Conservation (phyloP, 1,140 invertebrate genomes). For the Gryon sp. region DNA sequence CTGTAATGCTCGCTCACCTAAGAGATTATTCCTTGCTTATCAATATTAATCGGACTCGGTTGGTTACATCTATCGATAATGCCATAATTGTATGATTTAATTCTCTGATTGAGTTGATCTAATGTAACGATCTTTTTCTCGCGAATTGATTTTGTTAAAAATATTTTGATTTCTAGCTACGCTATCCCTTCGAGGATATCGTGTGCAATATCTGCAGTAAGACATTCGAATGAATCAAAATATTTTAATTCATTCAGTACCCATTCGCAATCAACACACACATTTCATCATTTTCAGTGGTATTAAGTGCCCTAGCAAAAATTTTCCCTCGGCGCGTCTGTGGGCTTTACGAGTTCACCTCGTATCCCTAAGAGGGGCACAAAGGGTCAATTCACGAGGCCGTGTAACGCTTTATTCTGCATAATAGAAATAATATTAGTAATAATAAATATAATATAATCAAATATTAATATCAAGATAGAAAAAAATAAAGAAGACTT, state of each 20-base stretch:
- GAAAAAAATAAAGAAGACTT: too few relatives aligned
- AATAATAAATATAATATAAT: too few relatives aligned
- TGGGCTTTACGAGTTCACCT: too few relatives aligned
- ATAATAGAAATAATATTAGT: too few relatives aligned
- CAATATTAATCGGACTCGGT: constrained; percentile 23
- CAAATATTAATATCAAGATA: too few relatives aligned
- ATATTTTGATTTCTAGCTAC: constrained; percentile 14
- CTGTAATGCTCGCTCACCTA: constrained; percentile 21
- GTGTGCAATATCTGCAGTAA: constrained; percentile 32
- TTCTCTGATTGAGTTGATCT: constrained; percentile 15
- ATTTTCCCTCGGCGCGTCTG: too few relatives aligned
- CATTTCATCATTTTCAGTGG: too few relatives aligned
- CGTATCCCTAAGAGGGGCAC: too few relatives aligned
- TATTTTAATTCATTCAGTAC: constrained; percentile 11
- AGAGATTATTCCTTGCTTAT: not conserved
- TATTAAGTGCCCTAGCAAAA: too few relatives aligned
- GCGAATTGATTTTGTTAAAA: not conserved
- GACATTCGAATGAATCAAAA: constrained; percentile 16
- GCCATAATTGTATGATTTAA: constrained; percentile 31
- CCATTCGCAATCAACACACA: not conserved
- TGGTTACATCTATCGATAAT: constrained; percentile 7
- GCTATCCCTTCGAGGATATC: constrained; percentile 26
- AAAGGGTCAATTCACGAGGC: too few relatives aligned
- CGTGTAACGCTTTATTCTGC: too few relatives aligned
- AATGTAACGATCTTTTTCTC: constrained; percentile 1